Evolutionary conservation across 2,113 vertebrate species (phyloP).

Genomic region (Calcarius ornatus): DNA sequence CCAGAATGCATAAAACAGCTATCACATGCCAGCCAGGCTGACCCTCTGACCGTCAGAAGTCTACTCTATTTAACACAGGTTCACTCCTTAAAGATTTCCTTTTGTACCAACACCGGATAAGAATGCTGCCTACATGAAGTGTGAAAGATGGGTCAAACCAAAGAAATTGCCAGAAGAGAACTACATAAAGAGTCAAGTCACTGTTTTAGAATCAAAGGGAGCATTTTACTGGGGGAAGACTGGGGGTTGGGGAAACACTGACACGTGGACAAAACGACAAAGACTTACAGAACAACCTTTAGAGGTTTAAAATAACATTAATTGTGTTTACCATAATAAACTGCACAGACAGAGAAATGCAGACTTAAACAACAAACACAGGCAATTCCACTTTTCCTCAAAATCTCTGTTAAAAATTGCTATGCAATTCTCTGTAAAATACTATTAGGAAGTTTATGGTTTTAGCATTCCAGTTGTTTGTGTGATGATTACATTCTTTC

Average conservation of each 20-base stretch:
- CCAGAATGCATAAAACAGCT: background rate
- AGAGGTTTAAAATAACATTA: background rate
- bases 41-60: background rate
- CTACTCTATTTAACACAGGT: background rate
- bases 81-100: background rate
- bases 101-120: background rate
- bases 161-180: background rate
- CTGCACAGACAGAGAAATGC: background rate
- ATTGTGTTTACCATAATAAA: background rate
- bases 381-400: background rate
- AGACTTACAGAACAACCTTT: background rate
- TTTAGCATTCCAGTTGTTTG: background rate
- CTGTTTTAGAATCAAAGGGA: background rate
- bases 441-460: background rate
- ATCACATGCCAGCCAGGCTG: background rate
- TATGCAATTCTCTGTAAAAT: background rate
- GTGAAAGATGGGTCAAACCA: background rate
- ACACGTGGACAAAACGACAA: rapidly evolving
- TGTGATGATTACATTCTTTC: background rate
- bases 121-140: background rate
- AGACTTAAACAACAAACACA: background rate
- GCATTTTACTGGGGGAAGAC: background rate
- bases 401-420: background rate
- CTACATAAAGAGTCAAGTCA: background rate
- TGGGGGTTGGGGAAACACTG: background rate